These are phyloP conservation scores for Papilio protenor DNA, from an alignment of 2,888 invertebrate genomes.

Conservation along the genomic window DNA sequence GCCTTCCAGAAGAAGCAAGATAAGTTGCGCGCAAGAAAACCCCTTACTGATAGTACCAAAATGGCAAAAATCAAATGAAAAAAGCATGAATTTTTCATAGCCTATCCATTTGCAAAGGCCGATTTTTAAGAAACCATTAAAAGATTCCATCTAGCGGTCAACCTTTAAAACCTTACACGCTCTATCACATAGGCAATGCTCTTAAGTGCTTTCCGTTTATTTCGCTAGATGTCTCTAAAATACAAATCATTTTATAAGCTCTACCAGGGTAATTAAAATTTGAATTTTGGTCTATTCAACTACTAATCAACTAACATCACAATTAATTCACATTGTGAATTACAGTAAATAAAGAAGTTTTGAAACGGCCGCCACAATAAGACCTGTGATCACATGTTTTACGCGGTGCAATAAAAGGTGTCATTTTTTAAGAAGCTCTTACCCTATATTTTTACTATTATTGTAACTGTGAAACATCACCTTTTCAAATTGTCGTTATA, in stretches of 20 bases:
- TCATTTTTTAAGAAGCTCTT: too few relatives aligned
- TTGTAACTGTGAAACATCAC: too few relatives aligned
- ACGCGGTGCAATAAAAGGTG: too few relatives aligned
- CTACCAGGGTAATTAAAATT: neutral
- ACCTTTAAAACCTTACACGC: neutral
- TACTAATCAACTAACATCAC: neutral
- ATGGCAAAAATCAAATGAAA: too few relatives aligned
- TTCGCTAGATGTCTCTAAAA: constrained; percentile 8
- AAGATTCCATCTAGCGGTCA: neutral
- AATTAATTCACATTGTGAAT: neutral
- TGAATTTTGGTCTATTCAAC: neutral
- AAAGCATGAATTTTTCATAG: too few relatives aligned
- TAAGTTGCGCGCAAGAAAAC: too few relatives aligned
- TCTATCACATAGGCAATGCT: neutral
- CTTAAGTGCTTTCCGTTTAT: neutral
- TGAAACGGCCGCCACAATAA: neutral
- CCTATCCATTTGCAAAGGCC: too few relatives aligned
- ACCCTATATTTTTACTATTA: too few relatives aligned
- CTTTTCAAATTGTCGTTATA: neutral
- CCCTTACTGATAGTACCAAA: too few relatives aligned
- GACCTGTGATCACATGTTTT: neutral
- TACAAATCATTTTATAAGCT: neutral
- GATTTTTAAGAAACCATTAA: neutral
- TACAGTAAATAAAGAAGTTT: neutral
- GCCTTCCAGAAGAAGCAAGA: too few relatives aligned